Conservation (phyloP, 1,140 invertebrate species). For the Anastatus disparis region DNA sequence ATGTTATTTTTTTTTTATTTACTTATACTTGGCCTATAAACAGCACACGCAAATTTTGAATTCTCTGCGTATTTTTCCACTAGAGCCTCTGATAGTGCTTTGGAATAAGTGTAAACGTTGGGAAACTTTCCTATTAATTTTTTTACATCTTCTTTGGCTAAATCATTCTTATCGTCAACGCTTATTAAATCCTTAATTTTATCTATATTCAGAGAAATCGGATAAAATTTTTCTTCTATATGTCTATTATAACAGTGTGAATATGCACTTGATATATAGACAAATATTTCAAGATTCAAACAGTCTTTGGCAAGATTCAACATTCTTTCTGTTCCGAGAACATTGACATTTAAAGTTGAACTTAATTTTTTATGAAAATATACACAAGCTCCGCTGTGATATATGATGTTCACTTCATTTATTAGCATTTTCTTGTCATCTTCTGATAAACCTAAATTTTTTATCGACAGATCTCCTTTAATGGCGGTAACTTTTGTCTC, state of each 20-base stretch:
- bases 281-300: conserved; percentile 60
- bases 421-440: conserved; percentile 70
- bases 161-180: conserved; percentile 39
- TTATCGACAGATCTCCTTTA: conserved; percentile 74
- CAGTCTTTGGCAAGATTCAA: conserved; percentile 71
- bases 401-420: conserved; percentile 77
- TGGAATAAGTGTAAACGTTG: conserved; percentile 72
- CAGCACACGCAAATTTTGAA: conserved; percentile 68
- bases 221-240: conserved; percentile 70
- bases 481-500: conserved; percentile 73
- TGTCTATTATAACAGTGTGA: conserved; percentile 61
- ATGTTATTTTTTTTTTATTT: conserved; percentile 41
- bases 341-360: conserved; percentile 72
- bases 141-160: conserved; percentile 55
- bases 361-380: conserved; percentile 88
- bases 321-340: conserved; percentile 73
- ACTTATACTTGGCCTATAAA: conserved; percentile 72
- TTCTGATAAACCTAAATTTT: conserved; percentile 75
- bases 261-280: conserved; percentile 55
- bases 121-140: conserved; percentile 66
- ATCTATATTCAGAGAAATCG: conserved; percentile 58
- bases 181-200: conserved; percentile 62
- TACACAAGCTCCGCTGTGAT: conserved; percentile 90
- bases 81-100: conserved; percentile 71
- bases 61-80: conserved; percentile 65